Conservation (phyloP, 2,113 vertebrate genomes). For the Silurus asotus region DNA sequence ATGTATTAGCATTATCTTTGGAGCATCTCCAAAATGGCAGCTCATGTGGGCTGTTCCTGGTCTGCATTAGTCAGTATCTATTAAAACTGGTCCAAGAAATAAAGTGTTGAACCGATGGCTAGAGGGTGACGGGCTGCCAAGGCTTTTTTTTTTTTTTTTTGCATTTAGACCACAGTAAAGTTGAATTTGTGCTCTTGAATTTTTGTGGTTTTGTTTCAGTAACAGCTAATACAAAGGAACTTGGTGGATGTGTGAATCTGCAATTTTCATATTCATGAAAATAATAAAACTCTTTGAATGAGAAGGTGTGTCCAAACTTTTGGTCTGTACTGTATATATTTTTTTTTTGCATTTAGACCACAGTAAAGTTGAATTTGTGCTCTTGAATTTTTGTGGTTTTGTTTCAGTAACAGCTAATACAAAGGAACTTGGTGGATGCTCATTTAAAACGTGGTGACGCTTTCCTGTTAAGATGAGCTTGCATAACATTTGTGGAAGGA, state of each 20-base stretch:
- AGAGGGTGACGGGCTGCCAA: no score
- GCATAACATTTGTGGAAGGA: not conserved
- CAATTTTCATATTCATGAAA: no score
- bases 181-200: not conserved
- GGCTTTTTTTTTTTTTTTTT: not conserved
- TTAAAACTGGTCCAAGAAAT: no score
- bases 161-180: not conserved
- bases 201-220: not conserved
- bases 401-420: not conserved
- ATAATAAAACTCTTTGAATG: no score
- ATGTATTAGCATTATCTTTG: no score
- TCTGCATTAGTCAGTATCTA: no score
- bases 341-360: not conserved
- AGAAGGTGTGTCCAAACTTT: no score
- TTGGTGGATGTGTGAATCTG: not conserved
- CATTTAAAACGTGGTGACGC: not conserved
- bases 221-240: not conserved
- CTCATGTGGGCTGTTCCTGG: no score
- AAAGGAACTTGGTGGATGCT: not conserved
- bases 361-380: not conserved
- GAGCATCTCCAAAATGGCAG: no score
- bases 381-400: not conserved
- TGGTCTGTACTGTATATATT: no score
- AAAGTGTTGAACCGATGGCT: no score
- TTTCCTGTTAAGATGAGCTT: not conserved